Conservation (phyloP, 2,113 vertebrate genomes). For the Strix aluco region DNA sequence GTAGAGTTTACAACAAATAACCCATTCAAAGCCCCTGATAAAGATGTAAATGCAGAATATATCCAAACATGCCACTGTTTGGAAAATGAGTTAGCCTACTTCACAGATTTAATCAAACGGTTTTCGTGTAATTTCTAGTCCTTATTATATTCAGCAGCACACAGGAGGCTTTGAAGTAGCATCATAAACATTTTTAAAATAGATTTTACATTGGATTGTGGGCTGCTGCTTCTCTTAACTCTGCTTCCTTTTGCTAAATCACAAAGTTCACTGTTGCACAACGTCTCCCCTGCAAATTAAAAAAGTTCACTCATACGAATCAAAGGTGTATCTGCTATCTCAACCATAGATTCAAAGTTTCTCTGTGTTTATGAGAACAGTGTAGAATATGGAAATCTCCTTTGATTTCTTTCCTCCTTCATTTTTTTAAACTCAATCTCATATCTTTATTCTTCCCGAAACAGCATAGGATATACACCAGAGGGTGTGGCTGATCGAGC, state of each 20-base stretch:
- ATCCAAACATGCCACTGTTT: neutral
- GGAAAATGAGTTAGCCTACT: neutral
- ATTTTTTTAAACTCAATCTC: neutral
- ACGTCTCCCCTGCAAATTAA: neutral
- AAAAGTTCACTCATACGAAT: neutral
- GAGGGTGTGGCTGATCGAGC: neutral
- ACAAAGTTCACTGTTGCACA: neutral
- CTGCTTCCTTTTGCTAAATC: neutral
- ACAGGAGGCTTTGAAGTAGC: neutral
- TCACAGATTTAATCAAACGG: neutral
- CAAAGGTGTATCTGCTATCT: neutral
- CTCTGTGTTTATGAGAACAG: neutral
- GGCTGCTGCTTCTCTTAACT: neutral
- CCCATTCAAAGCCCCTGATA: neutral
- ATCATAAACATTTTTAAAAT: neutral
- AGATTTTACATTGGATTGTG: neutral
- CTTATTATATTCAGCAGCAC: fast-evolving
- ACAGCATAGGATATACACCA: fast-evolving
- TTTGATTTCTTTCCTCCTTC: neutral
- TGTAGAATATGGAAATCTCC: neutral
- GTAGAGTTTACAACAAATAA: neutral
- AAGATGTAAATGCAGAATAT: neutral
- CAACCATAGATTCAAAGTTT: neutral
- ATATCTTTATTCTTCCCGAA: neutral
- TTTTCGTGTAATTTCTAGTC: neutral